A percentile compares a stretch with the other conserved stretches of the same genome.
These are phyloP conservation scores for Heliothis subflexa DNA, from an alignment of 1,140 invertebrate species.

Conservation along the genomic window DNA sequence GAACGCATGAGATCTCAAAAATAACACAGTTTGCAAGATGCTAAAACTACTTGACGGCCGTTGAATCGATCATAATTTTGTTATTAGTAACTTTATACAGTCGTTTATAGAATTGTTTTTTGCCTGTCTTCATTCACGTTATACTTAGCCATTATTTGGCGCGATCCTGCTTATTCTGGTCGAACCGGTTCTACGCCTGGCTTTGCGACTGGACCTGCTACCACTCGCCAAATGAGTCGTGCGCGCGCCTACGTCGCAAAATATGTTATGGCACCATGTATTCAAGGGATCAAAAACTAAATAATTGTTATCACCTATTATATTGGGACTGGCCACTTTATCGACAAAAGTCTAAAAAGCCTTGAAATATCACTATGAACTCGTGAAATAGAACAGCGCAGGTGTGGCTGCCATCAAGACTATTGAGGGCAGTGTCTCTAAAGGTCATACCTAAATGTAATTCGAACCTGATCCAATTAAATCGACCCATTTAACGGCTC, in stretches of 20 bases:
- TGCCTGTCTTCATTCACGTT: constrained; percentile 55
- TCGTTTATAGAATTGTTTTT: constrained; percentile 64
- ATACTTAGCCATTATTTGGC: constrained; percentile 70
- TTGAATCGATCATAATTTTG: constrained; percentile 49
- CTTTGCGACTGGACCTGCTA: constrained; percentile 81
- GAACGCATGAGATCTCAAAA: constrained; percentile 76
- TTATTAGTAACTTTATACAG: constrained; percentile 62
- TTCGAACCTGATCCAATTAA: constrained; percentile 60
- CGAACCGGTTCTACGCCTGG: constrained; percentile 78
- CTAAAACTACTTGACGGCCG: constrained; percentile 60
- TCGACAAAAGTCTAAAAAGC: neutral
- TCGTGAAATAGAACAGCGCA: constrained; percentile 37
- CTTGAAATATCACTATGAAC: constrained; percentile 20
- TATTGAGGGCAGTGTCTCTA: constrained; percentile 49
- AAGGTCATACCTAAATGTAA: constrained; percentile 62
- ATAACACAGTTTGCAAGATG: constrained; percentile 70
- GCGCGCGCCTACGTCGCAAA: constrained; percentile 73
- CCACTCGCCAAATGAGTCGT: constrained; percentile 77
- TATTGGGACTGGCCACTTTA: neutral
- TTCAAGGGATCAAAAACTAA: constrained; percentile 64
- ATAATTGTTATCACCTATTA: neutral
- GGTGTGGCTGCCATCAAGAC: constrained; percentile 55
- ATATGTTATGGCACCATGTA: constrained; percentile 65
- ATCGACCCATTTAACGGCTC: constrained; percentile 46
- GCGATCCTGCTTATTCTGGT: constrained; percentile 78